Percentiles rank a stretch among this genome's conserved stretches.
Evolutionary conservation across 2,113 vertebrate genomes (phyloP).

Genomic region (Paradisaea rubra): DNA sequence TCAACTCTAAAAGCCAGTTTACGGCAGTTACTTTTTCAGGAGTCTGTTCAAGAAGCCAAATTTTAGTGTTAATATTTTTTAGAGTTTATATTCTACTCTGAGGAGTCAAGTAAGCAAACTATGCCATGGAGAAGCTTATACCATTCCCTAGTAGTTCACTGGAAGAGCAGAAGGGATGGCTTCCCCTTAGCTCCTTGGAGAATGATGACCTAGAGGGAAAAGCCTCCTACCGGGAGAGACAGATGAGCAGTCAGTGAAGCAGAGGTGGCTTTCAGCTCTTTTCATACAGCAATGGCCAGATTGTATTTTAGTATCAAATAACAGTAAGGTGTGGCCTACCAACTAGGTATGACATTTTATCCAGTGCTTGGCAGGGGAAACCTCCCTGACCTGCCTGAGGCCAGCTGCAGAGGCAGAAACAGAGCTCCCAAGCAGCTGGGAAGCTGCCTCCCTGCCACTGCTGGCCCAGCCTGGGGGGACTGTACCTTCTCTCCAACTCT

Average conservation of each 20-base stretch:
- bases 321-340: not conserved
- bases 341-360: not conserved
- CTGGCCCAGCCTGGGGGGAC: not conserved
- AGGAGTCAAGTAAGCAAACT: not conserved
- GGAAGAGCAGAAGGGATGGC: not conserved
- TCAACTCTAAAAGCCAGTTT: not conserved
- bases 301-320: not conserved
- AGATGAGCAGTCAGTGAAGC: not conserved
- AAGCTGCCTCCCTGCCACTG: accelerated
- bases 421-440: not conserved
- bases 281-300: not conserved
- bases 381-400: not conserved
- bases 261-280: not conserved
- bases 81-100: not conserved
- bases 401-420: not conserved
- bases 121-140: not conserved
- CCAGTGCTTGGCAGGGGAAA: not conserved
- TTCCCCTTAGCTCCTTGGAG: not conserved
- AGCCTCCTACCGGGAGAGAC: not conserved
- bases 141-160: not conserved
- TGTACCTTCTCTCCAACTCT: not conserved
- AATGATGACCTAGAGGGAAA: not conserved
- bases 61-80: not conserved
- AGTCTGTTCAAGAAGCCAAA: not conserved
- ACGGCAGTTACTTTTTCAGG: not conserved